phyloP scores from a whole-genome alignment of 1,140 invertebrate genomes.

The Myzus persicae region DNA sequence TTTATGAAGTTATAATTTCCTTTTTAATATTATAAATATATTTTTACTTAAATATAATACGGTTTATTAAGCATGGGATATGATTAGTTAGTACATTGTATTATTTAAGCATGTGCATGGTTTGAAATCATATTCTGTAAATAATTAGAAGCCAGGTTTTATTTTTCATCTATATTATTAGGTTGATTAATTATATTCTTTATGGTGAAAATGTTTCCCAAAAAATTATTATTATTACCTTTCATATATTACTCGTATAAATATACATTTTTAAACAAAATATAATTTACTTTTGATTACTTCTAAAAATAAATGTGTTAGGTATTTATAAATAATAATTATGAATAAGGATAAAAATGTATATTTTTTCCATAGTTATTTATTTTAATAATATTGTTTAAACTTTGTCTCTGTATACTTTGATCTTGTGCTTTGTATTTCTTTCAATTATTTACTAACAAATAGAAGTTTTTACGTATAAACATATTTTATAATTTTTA shows the following conservation, averaged over 20 bases:
- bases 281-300: background rate
- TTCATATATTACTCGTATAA: background rate
- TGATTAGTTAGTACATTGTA: background rate
- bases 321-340: background rate
- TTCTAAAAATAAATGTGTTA: background rate
- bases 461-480: background rate
- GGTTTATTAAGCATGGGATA: background rate
- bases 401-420: background rate
- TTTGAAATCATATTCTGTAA: background rate
- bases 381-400: background rate
- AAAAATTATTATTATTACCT: background rate
- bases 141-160: background rate
- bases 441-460: slow-evolving; percentile 22
- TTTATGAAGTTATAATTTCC: background rate
- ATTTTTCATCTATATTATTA: background rate
- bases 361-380: background rate
- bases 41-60: background rate
- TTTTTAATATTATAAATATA: slow-evolving; percentile 31
- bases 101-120: slow-evolving; percentile 38
- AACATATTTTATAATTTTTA: too few relatives aligned
- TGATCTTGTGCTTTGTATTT: background rate
- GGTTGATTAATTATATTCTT: background rate
- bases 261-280: background rate
- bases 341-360: background rate
- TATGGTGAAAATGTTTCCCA: background rate